A percentile compares a stretch with the other conserved stretches of the same genome.
Evolutionary conservation across 2,113 vertebrate genomes (phyloP).

Genomic region (Chaetops frenatus): DNA sequence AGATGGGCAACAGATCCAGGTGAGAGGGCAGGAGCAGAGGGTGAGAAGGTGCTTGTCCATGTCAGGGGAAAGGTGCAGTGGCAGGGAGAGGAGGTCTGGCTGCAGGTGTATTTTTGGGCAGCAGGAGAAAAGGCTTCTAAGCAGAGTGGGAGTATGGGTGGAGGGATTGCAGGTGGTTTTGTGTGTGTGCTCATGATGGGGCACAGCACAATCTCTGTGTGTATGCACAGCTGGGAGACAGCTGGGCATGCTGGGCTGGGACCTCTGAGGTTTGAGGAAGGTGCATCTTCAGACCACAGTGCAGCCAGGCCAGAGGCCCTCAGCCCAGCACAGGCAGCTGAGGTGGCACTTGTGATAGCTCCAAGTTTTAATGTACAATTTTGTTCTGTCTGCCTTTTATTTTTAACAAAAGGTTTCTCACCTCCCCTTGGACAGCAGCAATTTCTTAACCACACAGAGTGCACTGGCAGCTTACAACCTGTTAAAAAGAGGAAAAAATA

Average conservation of each 20-base stretch:
- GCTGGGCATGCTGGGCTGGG: not conserved
- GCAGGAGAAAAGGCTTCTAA: not conserved
- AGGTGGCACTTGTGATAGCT: not conserved
- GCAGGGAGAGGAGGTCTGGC: not conserved
- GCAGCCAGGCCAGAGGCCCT: not conserved
- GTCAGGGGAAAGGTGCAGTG: accelerated
- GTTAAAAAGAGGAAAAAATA: not conserved
- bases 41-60: not conserved
- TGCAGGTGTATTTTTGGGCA: not conserved
- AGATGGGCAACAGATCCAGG: not conserved
- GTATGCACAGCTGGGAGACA: not conserved
- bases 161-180: not conserved
- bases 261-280: not conserved
- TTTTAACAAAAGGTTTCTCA: not conserved
- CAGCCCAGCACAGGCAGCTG: not conserved
- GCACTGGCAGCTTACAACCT: not conserved
- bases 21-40: not conserved
- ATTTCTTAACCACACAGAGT: not conserved
- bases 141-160: too few relatives aligned
- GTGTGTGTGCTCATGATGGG: not conserved
- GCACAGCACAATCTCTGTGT: not conserved
- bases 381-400: not conserved
- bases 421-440: not conserved
- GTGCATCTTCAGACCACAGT: not conserved
- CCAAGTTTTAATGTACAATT: not conserved